Percentiles rank a stretch among this genome's conserved stretches.
phyloP scores from a whole-genome alignment of 2,113 vertebrate genomes.

The Hirundichthys speculiger region DNA sequence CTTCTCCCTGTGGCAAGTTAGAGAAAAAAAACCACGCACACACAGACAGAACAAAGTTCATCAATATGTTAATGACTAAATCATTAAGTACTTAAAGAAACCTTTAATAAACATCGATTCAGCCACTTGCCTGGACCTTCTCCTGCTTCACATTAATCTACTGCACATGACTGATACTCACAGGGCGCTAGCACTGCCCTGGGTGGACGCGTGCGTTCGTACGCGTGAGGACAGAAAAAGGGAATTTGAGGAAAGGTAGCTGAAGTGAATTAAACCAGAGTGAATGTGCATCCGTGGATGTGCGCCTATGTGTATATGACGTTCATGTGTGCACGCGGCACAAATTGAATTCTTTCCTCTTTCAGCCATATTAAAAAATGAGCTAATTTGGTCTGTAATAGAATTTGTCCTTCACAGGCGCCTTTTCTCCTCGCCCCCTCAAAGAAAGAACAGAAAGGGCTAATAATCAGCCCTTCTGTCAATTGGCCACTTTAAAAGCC shows the following conservation, averaged over 20 bases:
- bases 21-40: conserved; percentile 56
- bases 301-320: background rate
- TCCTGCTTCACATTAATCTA: conserved; percentile 94
- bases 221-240: background rate
- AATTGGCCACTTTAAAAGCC: conserved; percentile 82
- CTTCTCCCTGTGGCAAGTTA: conserved; percentile 97
- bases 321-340: conserved; percentile 30
- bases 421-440: conserved; percentile 63
- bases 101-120: conserved; percentile 97
- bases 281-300: conserved; percentile 6
- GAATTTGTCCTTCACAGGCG: conserved; percentile 83
- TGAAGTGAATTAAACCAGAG: too few relatives aligned
- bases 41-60: conserved; percentile 86
- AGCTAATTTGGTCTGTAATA: conserved; percentile 81
- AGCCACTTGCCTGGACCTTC: conserved; percentile 86
- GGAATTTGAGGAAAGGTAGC: background rate
- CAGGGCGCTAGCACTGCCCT: conserved; percentile 48
- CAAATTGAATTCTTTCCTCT: conserved; percentile 82
- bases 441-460: conserved; percentile 75
- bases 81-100: conserved; percentile 99
- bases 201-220: conserved; percentile 27
- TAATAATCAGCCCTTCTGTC: conserved; percentile 80
- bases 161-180: conserved; percentile 96
- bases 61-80: conserved; percentile 99
- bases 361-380: conserved; percentile 81